Evolutionary conservation across 2,888 invertebrate species (phyloP).

Genomic region (Rhagonycha fulva): DNA sequence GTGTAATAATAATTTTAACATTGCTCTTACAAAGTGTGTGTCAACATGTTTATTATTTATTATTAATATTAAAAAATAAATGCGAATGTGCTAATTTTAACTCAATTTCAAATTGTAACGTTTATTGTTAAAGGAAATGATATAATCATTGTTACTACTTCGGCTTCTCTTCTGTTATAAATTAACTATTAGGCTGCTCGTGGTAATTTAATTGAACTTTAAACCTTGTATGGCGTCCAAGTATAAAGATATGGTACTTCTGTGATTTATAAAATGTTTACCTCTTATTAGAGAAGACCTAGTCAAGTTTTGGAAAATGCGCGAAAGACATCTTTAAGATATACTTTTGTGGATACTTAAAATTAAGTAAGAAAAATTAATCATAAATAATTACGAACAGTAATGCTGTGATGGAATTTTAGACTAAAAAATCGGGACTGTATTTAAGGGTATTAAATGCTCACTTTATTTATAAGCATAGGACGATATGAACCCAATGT

Average conservation of each 20-base stretch:
- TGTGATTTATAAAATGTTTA: background rate
- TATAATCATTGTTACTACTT: background rate
- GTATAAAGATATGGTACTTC: background rate
- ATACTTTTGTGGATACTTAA: background rate
- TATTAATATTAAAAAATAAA: background rate
- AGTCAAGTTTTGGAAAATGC: background rate
- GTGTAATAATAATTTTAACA: background rate
- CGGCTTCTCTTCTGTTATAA: background rate
- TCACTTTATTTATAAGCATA: slow-evolving; percentile 14
- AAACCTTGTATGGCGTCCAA: background rate
- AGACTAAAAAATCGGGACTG: slow-evolving; percentile 18
- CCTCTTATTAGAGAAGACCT: background rate
- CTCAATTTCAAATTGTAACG: background rate
- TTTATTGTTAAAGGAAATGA: background rate
- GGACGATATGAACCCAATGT: background rate
- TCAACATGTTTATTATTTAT: background rate
- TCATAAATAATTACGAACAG: background rate
- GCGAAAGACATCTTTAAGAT: background rate
- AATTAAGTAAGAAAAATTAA: background rate
- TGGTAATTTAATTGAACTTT: background rate
- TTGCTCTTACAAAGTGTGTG: background rate
- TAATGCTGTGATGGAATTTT: slow-evolving; percentile 21
- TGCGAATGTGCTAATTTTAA: background rate
- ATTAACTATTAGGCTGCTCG: background rate
- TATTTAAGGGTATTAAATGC: slow-evolving; percentile 19